phyloP scores from a whole-genome alignment of 2,888 invertebrate genomes.

The Pardosa pseudoannulata region DNA sequence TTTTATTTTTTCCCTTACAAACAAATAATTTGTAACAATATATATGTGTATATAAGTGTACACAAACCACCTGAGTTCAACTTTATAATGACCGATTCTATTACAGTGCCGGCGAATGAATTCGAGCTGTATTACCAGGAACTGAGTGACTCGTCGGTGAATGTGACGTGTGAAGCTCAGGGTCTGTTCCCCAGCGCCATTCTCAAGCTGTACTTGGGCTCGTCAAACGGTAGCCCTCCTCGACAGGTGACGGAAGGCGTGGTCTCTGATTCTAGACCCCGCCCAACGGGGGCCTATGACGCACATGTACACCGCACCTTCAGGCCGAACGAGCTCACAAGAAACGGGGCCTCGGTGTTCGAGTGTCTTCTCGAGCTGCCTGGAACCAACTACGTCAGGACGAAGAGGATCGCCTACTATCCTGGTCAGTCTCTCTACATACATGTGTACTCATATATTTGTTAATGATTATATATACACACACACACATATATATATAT shows the following conservation, averaged over 20 bases:
- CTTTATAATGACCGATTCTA: too few species aligned
- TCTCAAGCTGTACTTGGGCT: slow-evolving; percentile 38
- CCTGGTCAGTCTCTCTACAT: slow-evolving; percentile 62
- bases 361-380: slow-evolving; percentile 71
- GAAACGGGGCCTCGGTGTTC: slow-evolving; percentile 55
- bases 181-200: slow-evolving; percentile 54
- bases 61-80: too few species aligned
- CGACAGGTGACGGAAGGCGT: slow-evolving; percentile 10
- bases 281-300: slow-evolving; percentile 50
- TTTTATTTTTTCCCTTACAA: too few species aligned
- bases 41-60: too few species aligned
- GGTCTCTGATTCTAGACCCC: slow-evolving; percentile 6
- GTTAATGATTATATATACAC: too few species aligned
- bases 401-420: slow-evolving; percentile 71
- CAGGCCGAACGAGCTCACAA: slow-evolving; percentile 41
- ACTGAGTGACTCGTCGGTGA: slow-evolving; percentile 27
- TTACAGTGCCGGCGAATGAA: slow-evolving; percentile 56
- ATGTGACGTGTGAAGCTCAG: slow-evolving; percentile 62
- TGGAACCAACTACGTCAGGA: slow-evolving; percentile 64
- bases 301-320: slow-evolving; percentile 53
- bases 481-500: too few species aligned
- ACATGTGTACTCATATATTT: too few species aligned
- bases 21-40: too few species aligned
- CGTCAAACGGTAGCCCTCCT: slow-evolving; percentile 39
- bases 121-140: slow-evolving; percentile 53